Evolutionary conservation across 2,113 vertebrate species (phyloP), one percentile per base, ranked within the genome.

Genomic region (Agapornis roseicollis): DNA sequence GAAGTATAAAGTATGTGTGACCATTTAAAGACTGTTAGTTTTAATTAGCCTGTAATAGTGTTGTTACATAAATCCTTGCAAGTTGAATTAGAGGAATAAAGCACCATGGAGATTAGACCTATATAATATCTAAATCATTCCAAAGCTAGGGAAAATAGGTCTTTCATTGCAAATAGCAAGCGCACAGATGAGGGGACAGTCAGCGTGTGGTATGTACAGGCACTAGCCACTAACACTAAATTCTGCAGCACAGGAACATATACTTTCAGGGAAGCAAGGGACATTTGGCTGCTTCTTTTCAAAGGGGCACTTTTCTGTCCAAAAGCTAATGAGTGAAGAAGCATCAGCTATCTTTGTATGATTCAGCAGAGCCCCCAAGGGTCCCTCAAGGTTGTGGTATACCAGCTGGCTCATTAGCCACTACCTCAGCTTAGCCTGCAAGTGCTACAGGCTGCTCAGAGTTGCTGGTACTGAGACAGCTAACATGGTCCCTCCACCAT

Each of bases 31-130:
- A 90, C 46, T 81, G 87, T 65, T 95, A 71, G 50, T 78, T 97
- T 96, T 94, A 97, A 96, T 96, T 81, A 95, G 91, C 72, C 33
- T 72, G 41, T 90, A 96, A 89, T 85, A 87, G 93, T 55, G 29
- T 28, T 55, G 42, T 94, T 97, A 94, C 56, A 89, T 81, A 94
- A 94, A 83, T 85, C 56, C 56, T 97, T 55, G 33, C 42, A 87
- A 25, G 47, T 15, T 79, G 72, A 93, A 94, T 89, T 85, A 78
- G 70, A 90, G 70, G 35, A 94, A 79, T 39, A 93, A 86, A 87
- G 41, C 35, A 27, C 23, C 70, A 39, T 7, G 20, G 63, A 82
- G 65, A 92, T 65, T 58, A 90, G 81, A 35, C 49, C 73, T 77
- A 68, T 12, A 50, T 69, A 68, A 39, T 53, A 49, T 18, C 41